Evolutionary conservation across 2,888 invertebrate genomes (phyloP), one percentile per base, ranked within the genome.

Genomic region (Atrina japonica): DNA sequence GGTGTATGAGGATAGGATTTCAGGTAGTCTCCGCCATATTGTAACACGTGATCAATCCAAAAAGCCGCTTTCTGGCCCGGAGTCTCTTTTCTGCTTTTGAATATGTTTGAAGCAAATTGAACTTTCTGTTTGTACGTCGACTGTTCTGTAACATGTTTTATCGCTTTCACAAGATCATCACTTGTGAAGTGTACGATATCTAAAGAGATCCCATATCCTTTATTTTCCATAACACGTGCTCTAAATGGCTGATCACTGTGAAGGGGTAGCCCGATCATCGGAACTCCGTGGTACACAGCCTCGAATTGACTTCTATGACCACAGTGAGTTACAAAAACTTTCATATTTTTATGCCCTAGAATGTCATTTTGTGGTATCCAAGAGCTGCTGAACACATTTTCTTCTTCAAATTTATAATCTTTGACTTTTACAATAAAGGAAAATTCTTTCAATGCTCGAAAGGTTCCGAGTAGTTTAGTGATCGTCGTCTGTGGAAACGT

Each of bases 1-100:
- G 81, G 75, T 66, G 83, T 69, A 58, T 78, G 68, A 7, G 73
- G 73, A 29, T 73, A 18, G 2, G 84, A 78, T 16, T 75, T 70
- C 59, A 85, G 61, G 58, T 84, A 80, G 5, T 63, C 70, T 1
- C 79, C 82, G 11, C 84, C 85, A 75, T 79, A 77, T 69, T 79
- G 70, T 25, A 84, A 68, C 53, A 85, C 77, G 59, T 83, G 81
- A 58, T 84, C 83, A 9, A 84, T 68, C 82, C 82, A 83, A 47
- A 61, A 80, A 7, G 76, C 79, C 16, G 80, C 82, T 50, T 77
- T 70, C 40, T 80, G 70, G 29, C 45, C 52, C 9, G 85, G 78
- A 21, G 64, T 69, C 29, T 66, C 43, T 47, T 47, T 47, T n/a
- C 65, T 47, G 21, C 56, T 61, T 7, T 65, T 65, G 41, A 72